phyloP scores from a whole-genome alignment of 2,113 vertebrate species.

The Calcarius ornatus region DNA sequence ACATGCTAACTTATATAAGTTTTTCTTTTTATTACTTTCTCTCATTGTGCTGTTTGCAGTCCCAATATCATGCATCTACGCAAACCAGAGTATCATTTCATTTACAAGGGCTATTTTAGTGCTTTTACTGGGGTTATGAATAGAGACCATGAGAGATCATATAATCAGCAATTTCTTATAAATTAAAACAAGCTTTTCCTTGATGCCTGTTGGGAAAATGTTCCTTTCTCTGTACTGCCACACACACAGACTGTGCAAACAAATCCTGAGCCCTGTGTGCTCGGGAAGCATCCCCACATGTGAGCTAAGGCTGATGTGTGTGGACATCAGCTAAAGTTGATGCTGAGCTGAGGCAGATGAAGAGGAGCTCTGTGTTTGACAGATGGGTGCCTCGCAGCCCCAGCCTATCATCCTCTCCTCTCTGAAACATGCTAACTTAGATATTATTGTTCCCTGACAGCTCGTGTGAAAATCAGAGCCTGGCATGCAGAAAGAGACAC shows the following conservation, averaged over 20 bases:
- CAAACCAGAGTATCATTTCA: background rate
- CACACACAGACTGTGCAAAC: background rate
- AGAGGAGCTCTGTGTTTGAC: background rate
- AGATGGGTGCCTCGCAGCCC: slow-evolving; percentile 38
- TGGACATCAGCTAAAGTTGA: background rate
- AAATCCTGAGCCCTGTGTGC: background rate
- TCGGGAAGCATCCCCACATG: background rate
- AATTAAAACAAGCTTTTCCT: background rate
- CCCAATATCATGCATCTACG: fast-evolving
- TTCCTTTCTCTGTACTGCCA: background rate
- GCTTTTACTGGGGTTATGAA: background rate
- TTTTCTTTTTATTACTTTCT: too few relatives aligned
- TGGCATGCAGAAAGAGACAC: slow-evolving; percentile 14
- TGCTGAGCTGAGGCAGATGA: background rate
- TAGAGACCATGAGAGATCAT: background rate
- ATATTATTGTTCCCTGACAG: slow-evolving; percentile 46
- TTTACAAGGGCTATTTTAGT: background rate
- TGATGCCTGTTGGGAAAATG: background rate
- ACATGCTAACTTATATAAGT: background rate
- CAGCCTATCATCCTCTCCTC: slow-evolving; percentile 15
- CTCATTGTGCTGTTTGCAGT: background rate
- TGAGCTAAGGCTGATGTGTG: background rate
- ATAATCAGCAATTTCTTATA: fast-evolving
- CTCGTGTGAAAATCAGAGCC: slow-evolving; percentile 42
- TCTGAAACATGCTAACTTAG: background rate